A percentile compares a stretch with the other conserved stretches of the same genome.
These are phyloP conservation scores for Lutjanus erythropterus DNA, from an alignment of 2,113 vertebrate species.

Conservation along the genomic window DNA sequence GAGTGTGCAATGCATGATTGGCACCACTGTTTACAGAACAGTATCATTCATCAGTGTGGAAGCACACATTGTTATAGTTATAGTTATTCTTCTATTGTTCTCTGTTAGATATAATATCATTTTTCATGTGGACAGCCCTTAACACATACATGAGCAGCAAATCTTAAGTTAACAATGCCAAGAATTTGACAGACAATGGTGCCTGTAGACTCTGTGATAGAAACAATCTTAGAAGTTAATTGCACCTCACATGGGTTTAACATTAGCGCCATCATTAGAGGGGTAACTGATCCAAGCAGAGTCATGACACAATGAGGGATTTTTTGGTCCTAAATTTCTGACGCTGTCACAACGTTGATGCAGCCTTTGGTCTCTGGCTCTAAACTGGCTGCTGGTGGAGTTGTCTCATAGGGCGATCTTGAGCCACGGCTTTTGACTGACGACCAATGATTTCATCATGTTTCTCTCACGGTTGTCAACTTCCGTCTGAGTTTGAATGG, in stretches of 20 bases:
- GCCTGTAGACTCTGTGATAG: too few relatives aligned
- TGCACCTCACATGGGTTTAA: background rate
- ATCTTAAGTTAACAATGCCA: background rate
- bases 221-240: background rate
- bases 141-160: background rate
- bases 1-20: too few relatives aligned
- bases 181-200: background rate
- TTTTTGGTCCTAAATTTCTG: background rate
- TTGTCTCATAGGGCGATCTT: background rate
- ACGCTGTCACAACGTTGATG: background rate
- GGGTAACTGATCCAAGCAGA: background rate
- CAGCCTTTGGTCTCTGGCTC: background rate
- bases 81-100: too few relatives aligned
- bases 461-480: background rate
- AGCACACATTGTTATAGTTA: too few relatives aligned
- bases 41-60: too few relatives aligned
- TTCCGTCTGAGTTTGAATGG: background rate
- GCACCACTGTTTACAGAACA: too few relatives aligned
- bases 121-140: too few relatives aligned
- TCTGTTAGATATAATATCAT: too few relatives aligned
- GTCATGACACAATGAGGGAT: background rate
- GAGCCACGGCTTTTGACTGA: background rate
- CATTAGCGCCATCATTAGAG: background rate
- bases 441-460: slow-evolving; percentile 1
- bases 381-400: background rate